Evolutionary conservation across 2,797 vertebrate species (phyloP), one percentile per base, ranked within the genome.

Genomic region (Chelonia mydas): DNA sequence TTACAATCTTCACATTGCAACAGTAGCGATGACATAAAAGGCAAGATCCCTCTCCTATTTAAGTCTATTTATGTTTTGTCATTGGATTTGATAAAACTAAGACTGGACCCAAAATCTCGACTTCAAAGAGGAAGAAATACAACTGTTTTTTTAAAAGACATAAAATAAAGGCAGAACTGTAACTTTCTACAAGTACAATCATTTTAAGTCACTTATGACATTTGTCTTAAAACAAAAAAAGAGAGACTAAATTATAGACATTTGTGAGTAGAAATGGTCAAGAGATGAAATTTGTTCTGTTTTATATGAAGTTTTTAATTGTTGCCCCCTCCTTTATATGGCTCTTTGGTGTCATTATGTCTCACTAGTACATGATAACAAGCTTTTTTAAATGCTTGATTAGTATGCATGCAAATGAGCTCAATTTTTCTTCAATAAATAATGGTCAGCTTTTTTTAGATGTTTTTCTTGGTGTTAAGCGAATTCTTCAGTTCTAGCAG

Each of bases 401-500:
- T 90, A 89, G 7, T 27, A 88, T 47, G 47, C 92, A 85, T 87
- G 6, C 21, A 83, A 90, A 92, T 72, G 23, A 95, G 79, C 21
- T 15, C 33, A 55, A 3, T 0, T 37, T 94, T 93, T 95, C 31
- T 57, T 72, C 50, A 47, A 65, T 49, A 54, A 89, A 88, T 76
- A 77, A 59, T 13, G 3, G 9, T 25, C 1, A 54, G 28, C 10
- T 23, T 85, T 90, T 91, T 91, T 83, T 45, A 45, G 19, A 41
- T 49, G 1, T 41, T 80, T 90, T 91, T 88, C 16, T 86, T 57
- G 10, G 1, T 92, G 11, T 78, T 87, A 65, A 47, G 72, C 47
- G 17, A 81, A 53, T 86, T 86, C 21, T 90, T 90, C 72, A 80
- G 8, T 80, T 92, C 57, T 61, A 85, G 2, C 8, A 87, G 31